phyloP scores from a whole-genome alignment of 2,113 vertebrate genomes.

The Cebidichthys violaceus region DNA sequence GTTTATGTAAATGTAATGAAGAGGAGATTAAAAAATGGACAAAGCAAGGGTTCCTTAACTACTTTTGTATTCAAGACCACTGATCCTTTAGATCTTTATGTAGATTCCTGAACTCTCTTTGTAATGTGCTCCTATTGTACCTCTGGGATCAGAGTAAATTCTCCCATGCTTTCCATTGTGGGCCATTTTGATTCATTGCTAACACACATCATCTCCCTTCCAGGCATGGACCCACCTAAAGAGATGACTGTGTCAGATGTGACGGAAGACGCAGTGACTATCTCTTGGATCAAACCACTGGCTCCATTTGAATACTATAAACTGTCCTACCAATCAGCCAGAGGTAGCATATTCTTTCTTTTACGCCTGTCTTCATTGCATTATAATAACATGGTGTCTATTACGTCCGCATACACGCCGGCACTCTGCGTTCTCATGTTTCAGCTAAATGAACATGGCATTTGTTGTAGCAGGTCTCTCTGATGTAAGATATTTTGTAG shows the following conservation, averaged over 20 bases:
- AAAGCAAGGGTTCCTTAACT: slow-evolving; percentile 13
- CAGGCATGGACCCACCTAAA: slow-evolving; percentile 92
- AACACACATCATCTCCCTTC: slow-evolving; percentile 10
- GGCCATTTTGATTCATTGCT: background rate
- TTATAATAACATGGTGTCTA: slow-evolving; percentile 18
- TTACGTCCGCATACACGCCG: slow-evolving; percentile 5
- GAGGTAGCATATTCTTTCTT: slow-evolving; percentile 81
- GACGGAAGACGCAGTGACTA: slow-evolving; percentile 87
- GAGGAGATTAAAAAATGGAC: slow-evolving; percentile 26
- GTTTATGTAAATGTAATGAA: slow-evolving; percentile 39
- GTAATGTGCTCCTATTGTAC: background rate
- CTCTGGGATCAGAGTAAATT: background rate
- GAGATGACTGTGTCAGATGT: slow-evolving; percentile 89
- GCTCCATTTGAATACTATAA: slow-evolving; percentile 93
- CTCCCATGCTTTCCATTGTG: background rate
- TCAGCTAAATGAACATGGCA: slow-evolving; percentile 58
- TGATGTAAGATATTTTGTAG: slow-evolving; percentile 34
- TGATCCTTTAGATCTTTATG: slow-evolving; percentile 11
- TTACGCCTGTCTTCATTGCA: background rate
- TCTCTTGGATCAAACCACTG: slow-evolving; percentile 90
- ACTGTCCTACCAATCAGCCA: slow-evolving; percentile 89
- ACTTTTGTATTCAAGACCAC: slow-evolving; percentile 12
- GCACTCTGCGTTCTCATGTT: slow-evolving; percentile 24
- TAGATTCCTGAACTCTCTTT: slow-evolving; percentile 22
- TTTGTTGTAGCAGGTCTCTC: slow-evolving; percentile 42